Conservation (phyloP, 1,140 invertebrate genomes). For the Neuroterus valhalla region DNA sequence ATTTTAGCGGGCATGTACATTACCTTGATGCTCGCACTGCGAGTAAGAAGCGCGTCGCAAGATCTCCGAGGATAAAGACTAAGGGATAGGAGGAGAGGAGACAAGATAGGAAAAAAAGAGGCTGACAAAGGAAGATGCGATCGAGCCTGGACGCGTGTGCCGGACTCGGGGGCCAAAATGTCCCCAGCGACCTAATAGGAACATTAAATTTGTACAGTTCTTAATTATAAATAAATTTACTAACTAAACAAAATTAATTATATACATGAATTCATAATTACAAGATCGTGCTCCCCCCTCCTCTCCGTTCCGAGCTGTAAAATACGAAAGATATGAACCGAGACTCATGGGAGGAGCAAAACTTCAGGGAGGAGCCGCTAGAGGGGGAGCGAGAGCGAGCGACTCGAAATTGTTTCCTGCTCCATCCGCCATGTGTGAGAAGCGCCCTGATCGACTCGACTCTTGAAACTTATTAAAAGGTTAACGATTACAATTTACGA, state of each 20-base stretch:
- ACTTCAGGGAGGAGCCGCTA: conserved; percentile 28
- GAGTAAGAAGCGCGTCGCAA: conserved; percentile 46
- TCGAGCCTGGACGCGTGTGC: conserved; percentile 52
- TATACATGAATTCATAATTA: conserved; percentile 45
- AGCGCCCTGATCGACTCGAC: conserved; percentile 47
- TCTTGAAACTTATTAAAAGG: conserved; percentile 68
- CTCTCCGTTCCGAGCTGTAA: conserved; percentile 21
- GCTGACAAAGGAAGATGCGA: conserved; percentile 30
- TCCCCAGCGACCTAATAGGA: conserved; percentile 71
- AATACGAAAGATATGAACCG: conserved; percentile 1
- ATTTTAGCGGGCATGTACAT: conserved; percentile 76
- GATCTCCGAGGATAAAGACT: conserved; percentile 24
- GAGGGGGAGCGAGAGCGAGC: conserved; percentile 2
- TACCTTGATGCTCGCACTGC: conserved; percentile 60
- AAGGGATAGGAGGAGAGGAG: conserved; percentile 28
- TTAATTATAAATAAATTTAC: conserved; percentile 74
- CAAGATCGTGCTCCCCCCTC: conserved; percentile 13
- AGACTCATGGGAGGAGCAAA: conserved; percentile 16
- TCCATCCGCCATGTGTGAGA: conserved; percentile 42
- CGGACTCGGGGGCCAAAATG: conserved; percentile 51
- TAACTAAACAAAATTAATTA: conserved; percentile 72
- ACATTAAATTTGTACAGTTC: conserved; percentile 76
- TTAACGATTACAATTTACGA: conserved; percentile 73
- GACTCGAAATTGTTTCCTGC: conserved; percentile 40
- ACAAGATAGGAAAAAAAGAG: conserved; percentile 29